Evolutionary conservation across 2,888 invertebrate genomes (phyloP), one percentile per base, ranked within the genome.

Genomic region (Meandrusa payeni): DNA sequence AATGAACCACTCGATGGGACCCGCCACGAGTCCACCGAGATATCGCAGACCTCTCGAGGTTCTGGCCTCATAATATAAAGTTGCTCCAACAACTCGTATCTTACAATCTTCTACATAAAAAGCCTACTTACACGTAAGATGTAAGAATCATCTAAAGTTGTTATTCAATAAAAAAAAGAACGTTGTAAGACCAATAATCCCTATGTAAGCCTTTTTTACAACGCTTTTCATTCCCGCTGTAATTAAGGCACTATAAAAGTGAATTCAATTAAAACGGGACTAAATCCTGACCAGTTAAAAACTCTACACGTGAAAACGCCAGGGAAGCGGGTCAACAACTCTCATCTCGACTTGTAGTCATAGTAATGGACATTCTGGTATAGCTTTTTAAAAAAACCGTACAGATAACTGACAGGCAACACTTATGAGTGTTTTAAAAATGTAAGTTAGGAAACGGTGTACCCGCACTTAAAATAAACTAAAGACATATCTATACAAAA

Each of bases 1-100:
- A 83, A 86, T 76, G 80, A 83, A 76, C 70, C 74, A 58, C 76
- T 76, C 73, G 69, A 75, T 73, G 52, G 53, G 61, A 20, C 22
- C 37, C 52, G 55, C 59, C 41, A 37, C 42, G 44, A 34, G 36
- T 46, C 40, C 46, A 27, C 46, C 41, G 42, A 42, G 43, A 48
- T 55, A 54, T 55, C 52, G 44, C 29, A 40, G 38, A 43, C 47
- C 43, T 38, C 46, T 43, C 41, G 28, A 6, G 33, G 13, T 34
- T 41, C 38, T 42, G 24, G 38, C 28, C 34, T 33, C 36, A 28
- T 22, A 29, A 42, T 37, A 7, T 22, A 24, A 37, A 10, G 10
- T 22, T 28, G n/a, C 26, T 27, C n/a, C 15, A 6, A 13, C n/a
- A 15, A 20, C 32, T 11, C 10, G 2, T 19, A 20, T 27, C 24